A percentile compares a stretch with the other conserved stretches of the same genome.
These are phyloP conservation scores for Dioctria rufipes DNA, from an alignment of 2,888 invertebrate genomes.

Conservation along the genomic window DNA sequence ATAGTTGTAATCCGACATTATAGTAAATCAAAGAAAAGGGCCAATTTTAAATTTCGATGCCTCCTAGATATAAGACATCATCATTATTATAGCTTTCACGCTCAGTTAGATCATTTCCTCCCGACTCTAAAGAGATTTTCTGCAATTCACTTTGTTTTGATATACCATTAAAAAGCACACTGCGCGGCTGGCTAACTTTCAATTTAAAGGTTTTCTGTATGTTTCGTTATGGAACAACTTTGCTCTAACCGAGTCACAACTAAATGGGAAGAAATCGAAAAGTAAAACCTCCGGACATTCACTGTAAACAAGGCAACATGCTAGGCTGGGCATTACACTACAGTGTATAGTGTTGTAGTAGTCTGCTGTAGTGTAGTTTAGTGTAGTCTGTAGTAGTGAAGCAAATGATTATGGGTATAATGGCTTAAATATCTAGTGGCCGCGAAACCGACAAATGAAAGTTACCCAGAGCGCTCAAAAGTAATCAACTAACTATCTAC, in stretches of 20 bases:
- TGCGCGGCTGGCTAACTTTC: neutral
- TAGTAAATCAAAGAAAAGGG: too few relatives aligned
- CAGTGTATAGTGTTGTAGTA: neutral
- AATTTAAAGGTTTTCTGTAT: neutral
- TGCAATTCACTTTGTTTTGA: neutral
- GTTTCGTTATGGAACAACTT: neutral
- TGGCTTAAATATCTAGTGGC: constrained; percentile 10
- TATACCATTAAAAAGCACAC: neutral
- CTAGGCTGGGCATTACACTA: too few relatives aligned
- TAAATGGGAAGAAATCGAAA: constrained; percentile 22
- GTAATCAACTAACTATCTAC: neutral
- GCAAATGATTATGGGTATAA: neutral
- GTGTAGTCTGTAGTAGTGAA: neutral
- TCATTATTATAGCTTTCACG: constrained; percentile 7
- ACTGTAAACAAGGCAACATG: neutral
- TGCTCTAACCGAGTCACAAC: neutral
- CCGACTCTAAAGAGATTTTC: neutral
- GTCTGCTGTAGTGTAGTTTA: neutral
- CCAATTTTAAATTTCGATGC: neutral
- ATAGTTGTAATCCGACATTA: too few relatives aligned
- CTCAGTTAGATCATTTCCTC: neutral
- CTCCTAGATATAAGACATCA: neutral
- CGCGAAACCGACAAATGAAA: constrained; percentile 44
- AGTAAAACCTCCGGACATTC: constrained; percentile 12
- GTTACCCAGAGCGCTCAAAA: constrained; percentile 12